Percentiles rank a stretch among this genome's conserved stretches.
phyloP scores from a whole-genome alignment of 2,797 vertebrate genomes.

The Amblyopsis hoosieri region DNA sequence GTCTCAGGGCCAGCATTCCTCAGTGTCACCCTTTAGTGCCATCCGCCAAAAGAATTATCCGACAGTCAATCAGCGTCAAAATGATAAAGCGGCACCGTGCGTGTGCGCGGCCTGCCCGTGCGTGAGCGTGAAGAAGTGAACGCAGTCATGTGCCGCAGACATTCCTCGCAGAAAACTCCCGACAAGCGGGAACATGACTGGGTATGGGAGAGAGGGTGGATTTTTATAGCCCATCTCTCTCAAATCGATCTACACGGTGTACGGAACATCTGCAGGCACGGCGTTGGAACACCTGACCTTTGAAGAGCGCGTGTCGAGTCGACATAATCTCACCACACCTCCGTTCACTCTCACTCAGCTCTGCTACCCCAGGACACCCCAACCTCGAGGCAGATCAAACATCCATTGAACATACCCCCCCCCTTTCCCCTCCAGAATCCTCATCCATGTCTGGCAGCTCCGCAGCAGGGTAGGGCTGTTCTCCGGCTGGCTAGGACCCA shows the following conservation, averaged over 20 bases:
- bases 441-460: background rate
- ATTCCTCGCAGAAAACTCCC: background rate
- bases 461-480: conserved; percentile 23
- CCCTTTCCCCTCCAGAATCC: background rate
- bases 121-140: too few species aligned
- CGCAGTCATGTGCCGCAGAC: background rate
- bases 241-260: background rate
- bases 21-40: conserved; percentile 42
- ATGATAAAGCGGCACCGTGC: conserved; percentile 11
- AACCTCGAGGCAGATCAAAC: too few species aligned
- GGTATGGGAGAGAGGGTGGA: conserved; percentile 3
- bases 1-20: conserved; percentile 58
- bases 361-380: too few species aligned
- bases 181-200: conserved; percentile 49
- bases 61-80: conserved; percentile 27
- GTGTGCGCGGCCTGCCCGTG: background rate
- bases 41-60: conserved; percentile 27
- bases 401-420: background rate
- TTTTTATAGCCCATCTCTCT: too few species aligned
- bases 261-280: background rate
- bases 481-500: conserved; percentile 20
- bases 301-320: too few species aligned
- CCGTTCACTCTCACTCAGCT: too few species aligned
- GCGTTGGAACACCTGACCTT: too few species aligned
- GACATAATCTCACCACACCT: too few species aligned